Base-by-base conservation (phyloP, 1,140 invertebrate genomes). In the Plectrocnemia conspersa region DNA sequence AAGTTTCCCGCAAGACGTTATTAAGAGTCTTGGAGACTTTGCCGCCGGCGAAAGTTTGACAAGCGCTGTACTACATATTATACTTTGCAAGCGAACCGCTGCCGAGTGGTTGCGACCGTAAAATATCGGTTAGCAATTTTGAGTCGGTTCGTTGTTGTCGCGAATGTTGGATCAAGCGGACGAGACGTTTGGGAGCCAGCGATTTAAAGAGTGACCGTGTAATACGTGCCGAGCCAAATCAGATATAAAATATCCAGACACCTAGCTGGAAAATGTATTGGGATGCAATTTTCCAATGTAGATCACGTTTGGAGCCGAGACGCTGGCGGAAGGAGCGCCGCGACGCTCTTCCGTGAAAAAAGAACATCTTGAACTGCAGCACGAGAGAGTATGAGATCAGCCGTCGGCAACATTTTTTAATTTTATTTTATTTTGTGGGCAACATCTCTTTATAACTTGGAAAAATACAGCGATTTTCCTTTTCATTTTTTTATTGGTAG, bases 201-300 rank as follows among this genome's bases (percentile, higher is more conserved):
- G 27, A 7, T 7, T 29, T 29, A 29, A 29, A 29, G 10, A 11
- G 6, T 48, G n/a, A n/a, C n/a, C n/a, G n/a, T n/a, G n/a, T n/a
- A n/a, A n/a, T n/a, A n/a, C n/a, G n/a, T n/a, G n/a, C n/a, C n/a
- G n/a, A n/a, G n/a, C 32, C 33, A 50, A 50, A 50, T 50, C 47
- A 23, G 47, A 50, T 50, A 50, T 38, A 50, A 35, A 50, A 50
- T 23, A 38, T 50, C 47, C 33, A 50, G 32, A 50, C 33, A 25
- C 27, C 45, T 48, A n/a, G 36, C 21, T 38, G 47, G 18, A 50
- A 48, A 50, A 50, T 23, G 47, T 50, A 50, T 38, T 15, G 44
- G 44, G 44, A 50, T 50, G 47, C 47, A 50, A 50, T 50, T 50
- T 50, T 50, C 33, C 33, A 35, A 50, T 50, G 47, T 50, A 50